These are phyloP conservation scores for Drosophila anomelani DNA, from an alignment of 2,888 invertebrate genomes.

Conservation along the genomic window DNA sequence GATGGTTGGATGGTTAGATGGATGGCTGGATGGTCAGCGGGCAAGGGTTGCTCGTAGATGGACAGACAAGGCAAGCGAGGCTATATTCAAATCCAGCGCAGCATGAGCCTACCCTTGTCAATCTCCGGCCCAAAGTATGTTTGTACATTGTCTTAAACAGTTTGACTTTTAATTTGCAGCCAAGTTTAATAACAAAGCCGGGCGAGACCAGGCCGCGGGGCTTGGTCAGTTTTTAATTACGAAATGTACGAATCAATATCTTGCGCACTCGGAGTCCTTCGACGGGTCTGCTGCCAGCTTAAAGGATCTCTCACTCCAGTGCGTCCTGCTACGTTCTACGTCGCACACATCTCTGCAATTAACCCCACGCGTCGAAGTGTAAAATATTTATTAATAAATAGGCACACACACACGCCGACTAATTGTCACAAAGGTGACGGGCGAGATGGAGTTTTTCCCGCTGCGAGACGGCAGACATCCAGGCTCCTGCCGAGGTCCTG, in stretches of 20 bases:
- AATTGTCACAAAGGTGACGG: conserved; percentile 72
- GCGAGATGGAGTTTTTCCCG: conserved; percentile 63
- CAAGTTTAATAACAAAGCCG: conserved; percentile 58
- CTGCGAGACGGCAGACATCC: conserved; percentile 54
- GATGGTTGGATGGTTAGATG: conserved; percentile 33
- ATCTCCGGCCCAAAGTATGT: conserved; percentile 67
- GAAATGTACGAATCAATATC: conserved; percentile 36
- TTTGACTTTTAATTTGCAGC: conserved; percentile 80
- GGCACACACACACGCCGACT: conserved; percentile 64
- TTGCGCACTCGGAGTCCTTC: conserved; percentile 11
- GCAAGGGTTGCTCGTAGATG: conserved; percentile 66
- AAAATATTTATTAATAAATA: conserved; percentile 82
- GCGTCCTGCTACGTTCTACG: background rate
- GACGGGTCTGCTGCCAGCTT: conserved; percentile 27
- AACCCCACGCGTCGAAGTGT: conserved; percentile 79
- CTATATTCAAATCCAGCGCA: conserved; percentile 65
- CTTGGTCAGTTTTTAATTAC: conserved; percentile 66
- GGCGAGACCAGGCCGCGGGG: conserved; percentile 8
- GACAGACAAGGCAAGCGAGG: conserved; percentile 43
- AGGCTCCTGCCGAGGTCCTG: conserved; percentile 53
- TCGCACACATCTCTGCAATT: conserved; percentile 57
- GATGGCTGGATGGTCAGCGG: conserved; percentile 47
- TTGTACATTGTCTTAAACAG: conserved; percentile 78
- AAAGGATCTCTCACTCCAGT: conserved; percentile 47
- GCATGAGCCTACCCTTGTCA: conserved; percentile 61